These are phyloP conservation scores for Acanthopleura granulata DNA, from an alignment of 2,888 invertebrate genomes.

Conservation along the genomic window DNA sequence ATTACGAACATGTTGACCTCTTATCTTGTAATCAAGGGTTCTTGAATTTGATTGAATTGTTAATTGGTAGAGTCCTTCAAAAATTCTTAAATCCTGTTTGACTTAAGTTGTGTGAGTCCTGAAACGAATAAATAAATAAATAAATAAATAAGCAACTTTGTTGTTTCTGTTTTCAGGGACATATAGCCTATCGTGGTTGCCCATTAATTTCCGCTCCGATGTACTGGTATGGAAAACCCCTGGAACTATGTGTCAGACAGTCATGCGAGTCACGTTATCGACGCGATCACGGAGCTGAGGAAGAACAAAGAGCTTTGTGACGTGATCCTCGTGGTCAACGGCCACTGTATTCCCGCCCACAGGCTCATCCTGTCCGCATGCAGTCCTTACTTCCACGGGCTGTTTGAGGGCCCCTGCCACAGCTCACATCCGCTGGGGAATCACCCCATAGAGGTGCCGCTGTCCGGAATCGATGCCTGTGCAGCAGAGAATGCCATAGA, in stretches of 20 bases:
- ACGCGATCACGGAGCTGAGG: conserved; percentile 40
- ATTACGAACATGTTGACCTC: too few relatives aligned
- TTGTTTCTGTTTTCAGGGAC: too few relatives aligned
- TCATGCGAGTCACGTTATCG: conserved; percentile 41
- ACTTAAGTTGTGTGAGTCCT: too few relatives aligned
- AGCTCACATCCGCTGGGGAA: background rate
- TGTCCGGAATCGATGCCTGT: conserved; percentile 34
- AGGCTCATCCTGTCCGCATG: conserved; percentile 42
- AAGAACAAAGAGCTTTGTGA: conserved; percentile 41
- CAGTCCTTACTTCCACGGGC: conserved; percentile 41
- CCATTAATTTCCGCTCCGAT: background rate
- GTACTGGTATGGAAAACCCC: conserved; percentile 10
- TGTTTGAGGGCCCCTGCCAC: conserved; percentile 26
- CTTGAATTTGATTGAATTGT: too few relatives aligned
- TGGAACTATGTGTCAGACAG: conserved; percentile 33
- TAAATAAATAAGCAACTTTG: too few relatives aligned
- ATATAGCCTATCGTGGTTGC: too few relatives aligned
- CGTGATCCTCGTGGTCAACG: conserved; percentile 35
- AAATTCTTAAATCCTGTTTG: too few relatives aligned
- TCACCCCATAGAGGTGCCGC: conserved; percentile 27
- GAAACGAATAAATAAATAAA: too few relatives aligned
- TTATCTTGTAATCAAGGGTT: too few relatives aligned
- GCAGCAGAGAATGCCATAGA: conserved; percentile 42
- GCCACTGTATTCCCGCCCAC: conserved; percentile 39
- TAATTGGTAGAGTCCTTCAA: too few relatives aligned